Percentiles rank a stretch among this genome's conserved stretches.
phyloP scores from a whole-genome alignment of 2,888 invertebrate species.

The Eudasyphora cyanicolor region DNA sequence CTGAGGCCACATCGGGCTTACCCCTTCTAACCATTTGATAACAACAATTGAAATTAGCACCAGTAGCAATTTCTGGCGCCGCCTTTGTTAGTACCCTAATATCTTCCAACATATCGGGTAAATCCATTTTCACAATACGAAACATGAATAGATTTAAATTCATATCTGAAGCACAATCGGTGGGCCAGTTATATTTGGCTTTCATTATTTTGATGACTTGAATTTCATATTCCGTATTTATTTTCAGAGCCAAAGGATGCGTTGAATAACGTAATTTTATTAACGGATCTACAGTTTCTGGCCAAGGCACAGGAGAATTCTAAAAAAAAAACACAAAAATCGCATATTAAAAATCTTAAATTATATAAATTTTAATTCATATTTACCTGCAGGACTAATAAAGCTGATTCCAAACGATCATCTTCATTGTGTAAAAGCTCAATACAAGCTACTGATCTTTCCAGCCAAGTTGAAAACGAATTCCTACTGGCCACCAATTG shows the following conservation, averaged over 20 bases:
- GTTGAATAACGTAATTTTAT: conserved; percentile 77
- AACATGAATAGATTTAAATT: conserved; percentile 76
- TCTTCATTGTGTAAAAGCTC: conserved; percentile 78
- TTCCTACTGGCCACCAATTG: conserved; percentile 75
- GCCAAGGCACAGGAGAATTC: conserved; percentile 79
- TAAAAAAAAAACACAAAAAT: conserved; percentile 60
- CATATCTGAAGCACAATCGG: conserved; percentile 72
- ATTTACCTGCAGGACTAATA: conserved; percentile 75
- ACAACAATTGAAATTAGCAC: conserved; percentile 77
- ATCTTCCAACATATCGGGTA: conserved; percentile 78
- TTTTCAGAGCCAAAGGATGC: conserved; percentile 77
- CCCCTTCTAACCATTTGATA: conserved; percentile 76
- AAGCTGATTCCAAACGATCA: conserved; percentile 76
- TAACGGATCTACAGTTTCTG: conserved; percentile 74
- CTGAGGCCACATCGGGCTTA: conserved; percentile 74
- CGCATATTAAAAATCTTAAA: background rate
- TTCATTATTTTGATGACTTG: conserved; percentile 79
- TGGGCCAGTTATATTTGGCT: conserved; percentile 79
- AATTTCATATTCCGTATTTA: conserved; percentile 77
- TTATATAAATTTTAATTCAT: background rate
- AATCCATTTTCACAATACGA: conserved; percentile 77
- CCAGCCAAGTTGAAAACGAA: conserved; percentile 76
- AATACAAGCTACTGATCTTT: conserved; percentile 76
- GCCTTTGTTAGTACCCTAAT: conserved; percentile 75
- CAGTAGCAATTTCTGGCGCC: conserved; percentile 74